A percentile compares a stretch with the other conserved stretches of the same genome.
Evolutionary conservation across 1,140 invertebrate species (phyloP).

Genomic region (Mylabris phalerata): DNA sequence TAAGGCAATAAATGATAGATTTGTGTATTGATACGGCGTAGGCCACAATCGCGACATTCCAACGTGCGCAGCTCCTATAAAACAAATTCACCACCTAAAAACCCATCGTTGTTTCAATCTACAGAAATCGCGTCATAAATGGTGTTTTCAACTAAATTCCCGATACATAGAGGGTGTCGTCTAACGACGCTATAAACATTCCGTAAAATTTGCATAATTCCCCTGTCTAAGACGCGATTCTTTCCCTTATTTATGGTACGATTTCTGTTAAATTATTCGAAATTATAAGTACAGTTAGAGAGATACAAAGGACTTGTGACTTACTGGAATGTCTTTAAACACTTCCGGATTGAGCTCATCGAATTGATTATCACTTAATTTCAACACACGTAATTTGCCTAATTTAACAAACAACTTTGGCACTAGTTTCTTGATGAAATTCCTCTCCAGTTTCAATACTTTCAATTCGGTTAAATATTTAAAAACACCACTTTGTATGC

Average conservation of each 20-base stretch:
- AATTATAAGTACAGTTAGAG: too few relatives aligned
- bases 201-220: too few relatives aligned
- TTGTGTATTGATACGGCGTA: slow-evolving; percentile 67
- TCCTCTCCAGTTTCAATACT: slow-evolving; percentile 59
- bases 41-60: slow-evolving; percentile 59
- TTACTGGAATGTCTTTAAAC: slow-evolving; percentile 41
- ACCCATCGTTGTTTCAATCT: too few relatives aligned
- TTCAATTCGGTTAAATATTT: slow-evolving; percentile 61
- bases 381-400: slow-evolving; percentile 60
- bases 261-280: too few relatives aligned
- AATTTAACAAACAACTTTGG: slow-evolving; percentile 62
- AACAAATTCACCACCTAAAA: slow-evolving; percentile 11
- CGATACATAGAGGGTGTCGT: too few relatives aligned
- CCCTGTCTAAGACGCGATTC: too few relatives aligned
- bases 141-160: too few relatives aligned
- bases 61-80: slow-evolving; percentile 59
- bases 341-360: slow-evolving; percentile 56
- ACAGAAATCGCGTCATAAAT: too few relatives aligned
- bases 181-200: too few relatives aligned
- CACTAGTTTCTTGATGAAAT: slow-evolving; percentile 60
- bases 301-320: slow-evolving; percentile 4
- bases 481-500: slow-evolving; percentile 69
- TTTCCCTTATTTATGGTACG: too few relatives aligned
- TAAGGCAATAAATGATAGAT: slow-evolving; percentile 65
- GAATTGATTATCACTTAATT: slow-evolving; percentile 67